phyloP scores from a whole-genome alignment of 2,888 invertebrate species.

The Choristoneura rosaceana region DNA sequence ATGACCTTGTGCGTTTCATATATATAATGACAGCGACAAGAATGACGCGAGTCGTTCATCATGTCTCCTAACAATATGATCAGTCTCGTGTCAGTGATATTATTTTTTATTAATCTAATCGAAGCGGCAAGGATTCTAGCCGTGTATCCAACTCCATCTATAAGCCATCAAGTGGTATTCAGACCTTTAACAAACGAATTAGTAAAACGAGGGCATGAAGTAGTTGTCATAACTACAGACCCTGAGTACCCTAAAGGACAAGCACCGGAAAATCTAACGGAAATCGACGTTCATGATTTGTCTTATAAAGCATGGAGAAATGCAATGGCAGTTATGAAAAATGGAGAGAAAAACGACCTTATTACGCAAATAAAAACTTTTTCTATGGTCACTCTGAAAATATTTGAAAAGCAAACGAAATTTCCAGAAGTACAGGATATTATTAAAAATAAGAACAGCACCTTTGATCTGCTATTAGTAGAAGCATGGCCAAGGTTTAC shows the following conservation, averaged over 20 bases:
- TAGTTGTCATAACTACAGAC: constrained; percentile 71
- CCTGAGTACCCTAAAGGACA: constrained; percentile 60
- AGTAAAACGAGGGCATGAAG: constrained; percentile 71
- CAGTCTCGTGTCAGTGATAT: neutral
- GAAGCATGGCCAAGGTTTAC: constrained; percentile 54
- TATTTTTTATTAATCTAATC: neutral
- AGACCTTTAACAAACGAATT: constrained; percentile 67
- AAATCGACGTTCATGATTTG: constrained; percentile 62
- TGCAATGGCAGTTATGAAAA: neutral
- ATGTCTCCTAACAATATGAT: neutral
- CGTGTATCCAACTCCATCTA: constrained; percentile 66
- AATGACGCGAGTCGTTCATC: neutral
- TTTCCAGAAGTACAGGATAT: constrained; percentile 9
- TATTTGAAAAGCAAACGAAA: constrained; percentile 10
- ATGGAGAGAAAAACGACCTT: neutral
- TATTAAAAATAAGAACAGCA: constrained; percentile 44
- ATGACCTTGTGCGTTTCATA: neutral
- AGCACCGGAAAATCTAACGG: constrained; percentile 62
- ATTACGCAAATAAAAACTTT: neutral
- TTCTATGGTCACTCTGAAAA: neutral
- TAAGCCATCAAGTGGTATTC: constrained; percentile 77
- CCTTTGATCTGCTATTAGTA: constrained; percentile 58
- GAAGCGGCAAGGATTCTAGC: constrained; percentile 63
- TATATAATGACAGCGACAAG: neutral
- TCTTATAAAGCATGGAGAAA: constrained; percentile 50